These are phyloP conservation scores for Microctenopoma steveboyesi DNA, from an alignment of 2,797 vertebrate genomes.

Conservation along the genomic window DNA sequence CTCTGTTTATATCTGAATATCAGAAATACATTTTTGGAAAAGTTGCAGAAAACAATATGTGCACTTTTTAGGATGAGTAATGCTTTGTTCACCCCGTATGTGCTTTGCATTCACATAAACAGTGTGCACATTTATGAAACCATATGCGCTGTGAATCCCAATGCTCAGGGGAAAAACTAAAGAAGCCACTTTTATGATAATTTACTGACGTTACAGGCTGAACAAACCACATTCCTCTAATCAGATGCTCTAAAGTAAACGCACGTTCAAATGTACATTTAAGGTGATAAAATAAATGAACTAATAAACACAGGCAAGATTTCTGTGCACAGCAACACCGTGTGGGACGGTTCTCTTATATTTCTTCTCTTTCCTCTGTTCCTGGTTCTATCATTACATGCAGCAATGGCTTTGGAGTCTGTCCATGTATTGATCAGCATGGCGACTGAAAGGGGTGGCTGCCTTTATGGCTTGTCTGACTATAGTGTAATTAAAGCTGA, in stretches of 20 bases:
- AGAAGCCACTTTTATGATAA: slow-evolving; percentile 20
- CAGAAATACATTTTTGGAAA: slow-evolving; percentile 34
- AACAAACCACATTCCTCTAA: not conserved
- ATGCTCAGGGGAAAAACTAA: not conserved
- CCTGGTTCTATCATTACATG: slow-evolving; percentile 43
- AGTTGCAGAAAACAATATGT: slow-evolving; percentile 3
- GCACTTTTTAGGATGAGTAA: slow-evolving; percentile 18
- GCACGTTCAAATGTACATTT: slow-evolving; percentile 23
- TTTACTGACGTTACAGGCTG: not conserved
- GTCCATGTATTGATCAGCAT: slow-evolving; percentile 69
- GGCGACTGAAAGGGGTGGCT: slow-evolving; percentile 48
- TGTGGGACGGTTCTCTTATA: slow-evolving; percentile 15
- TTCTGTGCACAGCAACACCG: not conserved
- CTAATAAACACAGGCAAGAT: slow-evolving; percentile 13
- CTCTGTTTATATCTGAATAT: slow-evolving; percentile 66
- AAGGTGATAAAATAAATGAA: slow-evolving; percentile 20
- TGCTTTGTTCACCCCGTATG: slow-evolving; percentile 10
- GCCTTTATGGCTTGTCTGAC: slow-evolving; percentile 59
- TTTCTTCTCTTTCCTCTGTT: slow-evolving; percentile 19
- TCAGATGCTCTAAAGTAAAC: slow-evolving; percentile 11
- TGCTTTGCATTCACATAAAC: slow-evolving; percentile 34
- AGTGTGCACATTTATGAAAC: slow-evolving; percentile 15
- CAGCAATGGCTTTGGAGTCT: slow-evolving; percentile 50
- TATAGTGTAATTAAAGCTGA: slow-evolving; percentile 74
- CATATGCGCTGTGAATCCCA: not conserved